Percentiles rank a stretch among this genome's conserved stretches.
Conservation (phyloP, 1,140 invertebrate species). For the Triops cancriformis region DNA sequence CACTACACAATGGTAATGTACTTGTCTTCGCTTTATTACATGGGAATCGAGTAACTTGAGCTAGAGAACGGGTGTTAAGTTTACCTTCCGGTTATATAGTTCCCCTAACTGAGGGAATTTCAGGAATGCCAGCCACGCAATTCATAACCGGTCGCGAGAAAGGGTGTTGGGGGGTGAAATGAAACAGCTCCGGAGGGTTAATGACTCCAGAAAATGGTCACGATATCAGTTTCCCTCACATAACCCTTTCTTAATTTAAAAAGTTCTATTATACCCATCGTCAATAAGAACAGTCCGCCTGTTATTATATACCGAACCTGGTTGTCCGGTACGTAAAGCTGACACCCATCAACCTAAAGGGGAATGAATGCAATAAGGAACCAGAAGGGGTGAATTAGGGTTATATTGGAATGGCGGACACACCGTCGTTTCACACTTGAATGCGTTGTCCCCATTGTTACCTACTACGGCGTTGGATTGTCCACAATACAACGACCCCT, state of each 20-base stretch:
- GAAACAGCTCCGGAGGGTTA: not conserved
- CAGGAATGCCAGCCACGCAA: constrained; percentile 1
- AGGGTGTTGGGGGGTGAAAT: not conserved
- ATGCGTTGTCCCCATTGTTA: not conserved
- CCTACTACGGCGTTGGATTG: no score
- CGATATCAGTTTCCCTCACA: not conserved
- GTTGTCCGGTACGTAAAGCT: not conserved
- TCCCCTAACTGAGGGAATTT: not conserved
- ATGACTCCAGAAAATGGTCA: not conserved
- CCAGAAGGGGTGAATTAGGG: no score
- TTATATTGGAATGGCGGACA: no score
- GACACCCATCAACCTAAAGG: no score
- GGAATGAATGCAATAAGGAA: no score
- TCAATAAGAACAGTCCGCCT: not conserved
- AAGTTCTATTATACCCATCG: not conserved
- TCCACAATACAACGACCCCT: no score
- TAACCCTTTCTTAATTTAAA: not conserved
- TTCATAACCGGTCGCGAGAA: not conserved
- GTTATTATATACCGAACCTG: not conserved
- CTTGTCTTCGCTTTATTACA: no score
- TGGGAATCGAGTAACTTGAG: no score
- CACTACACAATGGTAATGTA: no score
- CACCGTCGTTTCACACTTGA: not conserved
- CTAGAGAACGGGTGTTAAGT: not conserved
- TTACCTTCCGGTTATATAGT: not conserved